phyloP scores from a whole-genome alignment of 2,113 vertebrate genomes.

The Pachypanchax playfairii region DNA sequence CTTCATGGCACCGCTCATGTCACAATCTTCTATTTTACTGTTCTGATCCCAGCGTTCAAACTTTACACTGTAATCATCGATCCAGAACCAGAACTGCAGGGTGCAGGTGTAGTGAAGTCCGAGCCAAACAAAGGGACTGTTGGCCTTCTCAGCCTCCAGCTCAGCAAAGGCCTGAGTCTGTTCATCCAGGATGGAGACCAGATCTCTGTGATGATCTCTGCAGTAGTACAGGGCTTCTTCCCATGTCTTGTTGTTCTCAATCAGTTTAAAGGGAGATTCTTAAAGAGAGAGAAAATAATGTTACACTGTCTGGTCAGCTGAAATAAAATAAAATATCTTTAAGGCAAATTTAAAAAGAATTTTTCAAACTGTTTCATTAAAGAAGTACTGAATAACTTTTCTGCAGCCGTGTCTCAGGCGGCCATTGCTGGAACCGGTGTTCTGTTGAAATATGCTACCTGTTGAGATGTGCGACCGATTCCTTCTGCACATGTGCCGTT shows the following conservation, averaged over 20 bases:
- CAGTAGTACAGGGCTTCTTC: slow-evolving; percentile 13
- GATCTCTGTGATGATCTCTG: background rate
- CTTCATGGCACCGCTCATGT: slow-evolving; percentile 12
- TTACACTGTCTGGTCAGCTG: no score
- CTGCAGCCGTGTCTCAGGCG: no score
- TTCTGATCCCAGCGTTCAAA: background rate
- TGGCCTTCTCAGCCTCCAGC: slow-evolving; percentile 1
- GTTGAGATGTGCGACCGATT: no score
- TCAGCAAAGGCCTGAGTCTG: slow-evolving; percentile 8
- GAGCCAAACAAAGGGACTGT: slow-evolving; percentile 25
- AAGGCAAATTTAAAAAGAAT: background rate
- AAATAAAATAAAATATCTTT: no score
- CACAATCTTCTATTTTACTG: rapidly evolving
- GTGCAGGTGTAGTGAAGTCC: slow-evolving; percentile 30
- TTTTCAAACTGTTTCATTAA: background rate
- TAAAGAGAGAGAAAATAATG: background rate
- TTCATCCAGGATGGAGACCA: slow-evolving; percentile 18
- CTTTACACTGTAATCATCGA: rapidly evolving
- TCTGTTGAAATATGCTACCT: no score
- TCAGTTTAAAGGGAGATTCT: slow-evolving; percentile 6
- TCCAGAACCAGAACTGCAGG: slow-evolving; percentile 20
- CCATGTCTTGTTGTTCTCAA: background rate
- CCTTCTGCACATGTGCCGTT: no score
- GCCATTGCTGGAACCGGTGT: no score
- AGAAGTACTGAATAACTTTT: no score